Evolutionary conservation across 2,797 vertebrate species (phyloP), one percentile per base, ranked within the genome.

Genomic region (Brachyrhaphis roseni): DNA sequence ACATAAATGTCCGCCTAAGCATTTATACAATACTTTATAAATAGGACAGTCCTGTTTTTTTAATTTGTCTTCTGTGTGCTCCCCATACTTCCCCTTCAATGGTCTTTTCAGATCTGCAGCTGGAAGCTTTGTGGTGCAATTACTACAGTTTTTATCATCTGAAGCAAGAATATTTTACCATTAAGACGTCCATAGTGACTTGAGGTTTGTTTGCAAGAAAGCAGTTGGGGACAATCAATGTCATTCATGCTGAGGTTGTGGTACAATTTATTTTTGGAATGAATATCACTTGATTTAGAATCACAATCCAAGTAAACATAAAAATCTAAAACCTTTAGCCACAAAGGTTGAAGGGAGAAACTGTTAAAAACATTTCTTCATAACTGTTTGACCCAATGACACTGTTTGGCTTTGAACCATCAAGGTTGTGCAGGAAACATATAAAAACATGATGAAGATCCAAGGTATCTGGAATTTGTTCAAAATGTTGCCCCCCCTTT

Each of bases 381-480:
- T n/a, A 70, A 74, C 76, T 49, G 43, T 12, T 46, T 20, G 51
- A 71, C 53, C 66, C 68, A 86, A 84, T 74, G 39, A 80, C 70
- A 78, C 59, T 82, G 76, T 76, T 74, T 84, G 70, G 53, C 43
- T 51, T 70, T 20, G 75, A 28, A 78, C 1, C 53, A 71, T 46
- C 80, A 16, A 49, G 73, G 59, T 45, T 75, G 49, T 53, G 36
- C 20, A 45, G 68, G 20, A 77, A 76, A 62, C 3, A 26, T 57
- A 71, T 39, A 77, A 79, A 87, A 82, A 85, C 49, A 41, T 1
- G 0, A 66, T 15, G 41, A 72, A 53, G 11, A 20, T 83, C 20
- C 4, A 68, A 68, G 10, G 23, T 87, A 85, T 72, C n/a, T n/a
- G 59, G 46, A 77, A 84, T 88, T 90, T 77, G 76, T 92, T 83